Evolutionary conservation across 2,797 vertebrate genomes (phyloP), one percentile per base, ranked within the genome.

Genomic region (Notoglanidium macrostoma): DNA sequence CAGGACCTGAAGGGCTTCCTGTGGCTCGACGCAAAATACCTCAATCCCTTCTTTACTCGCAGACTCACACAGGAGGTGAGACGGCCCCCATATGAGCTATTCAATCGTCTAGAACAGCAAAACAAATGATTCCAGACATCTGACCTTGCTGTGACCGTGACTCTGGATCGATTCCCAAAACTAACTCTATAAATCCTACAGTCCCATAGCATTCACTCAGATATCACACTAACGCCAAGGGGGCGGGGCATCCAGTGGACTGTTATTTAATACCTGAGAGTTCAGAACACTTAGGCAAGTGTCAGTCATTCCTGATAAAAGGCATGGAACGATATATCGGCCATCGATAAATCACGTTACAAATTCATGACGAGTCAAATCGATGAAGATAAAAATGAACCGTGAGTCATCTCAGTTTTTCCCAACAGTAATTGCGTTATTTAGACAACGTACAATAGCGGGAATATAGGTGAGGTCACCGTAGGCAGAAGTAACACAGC

Each of bases 41-140:
- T 99, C 91, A 99, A 99, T 94, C 98, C 98, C 73, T 99, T 99
- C 94, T 98, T 99, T 94, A 99, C 98, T 1, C 96, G 98, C 78
- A 95, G 98, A 85, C 96, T 99, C 88, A 99, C 98, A 1, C 98
- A 98, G 91, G 98, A 99, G 95, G 98, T 99, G 89, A 92, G 93
- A 85, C 1, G 26, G 12, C 40, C 44, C 29, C 14, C 15, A 19
- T 8, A 19, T 1, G 5, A 19, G 9, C 67, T 3, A 40, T 21
- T 72, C 11, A 40, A 72, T 21, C 68, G 4, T 10, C 19, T 70
- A 70, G 6, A 35, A 8, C 67, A 70, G 29, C 1, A 32, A 19
- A 19, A 35, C 15, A 68, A 19, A 21, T 2, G 19, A 21, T 3
- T 35, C 40, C 67, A 19, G 32, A 17, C 2, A 19, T 35, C 0